Base-by-base conservation (phyloP, 1,140 invertebrate genomes). In the Caenorhabditis tropicalis region DNA sequence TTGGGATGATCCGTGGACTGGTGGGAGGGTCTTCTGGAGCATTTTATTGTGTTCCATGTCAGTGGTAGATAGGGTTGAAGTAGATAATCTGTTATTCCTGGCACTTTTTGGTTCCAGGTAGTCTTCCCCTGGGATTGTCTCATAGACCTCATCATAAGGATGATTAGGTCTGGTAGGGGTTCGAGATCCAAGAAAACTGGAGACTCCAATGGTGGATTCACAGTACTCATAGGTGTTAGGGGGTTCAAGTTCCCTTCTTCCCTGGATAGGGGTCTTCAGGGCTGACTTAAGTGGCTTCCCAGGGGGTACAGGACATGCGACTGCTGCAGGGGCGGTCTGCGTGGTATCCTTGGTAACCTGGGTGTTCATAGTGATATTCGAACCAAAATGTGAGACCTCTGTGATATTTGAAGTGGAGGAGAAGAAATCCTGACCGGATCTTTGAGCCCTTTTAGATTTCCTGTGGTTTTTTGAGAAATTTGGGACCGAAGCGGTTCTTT, bases 401-500 rank as follows among this genome's bases (percentile, higher is more conserved):
- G 86, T 84, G 53, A 81, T 82, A 24, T 85, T 81, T 65, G 83
- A 70, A n/a, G 86, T 33, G 19, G 86, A 80, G n/a, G 82, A 82
- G 82, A 86, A 84, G 51, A 82, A 82, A 43, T 82, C 74, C 3
- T 48, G 74, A 3, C 74, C 49, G 29, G 81, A 82, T 58, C 49
- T 15, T 79, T 36, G 49, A 24, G 74, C 24, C 21, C 48, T 48
- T 21, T 81, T 33, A 29, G 56, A 56, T 53, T 46, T 65, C 7
- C 65, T 10, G 49, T 86, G 83, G 51, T 84, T 82, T 79, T 89
- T 90, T 31, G 82, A 84, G 65, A 90, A 87, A 51, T 91, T 90
- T 29, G 90, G 89, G 85, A 90, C 86, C 19, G 90, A 90, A 46
- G 90, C 91, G 29, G 89, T 85, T 29, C 89, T 51, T 83, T 90